These are phyloP conservation scores for Petromus typicus DNA, from an alignment of 2,113 vertebrate species.

Conservation along the genomic window DNA sequence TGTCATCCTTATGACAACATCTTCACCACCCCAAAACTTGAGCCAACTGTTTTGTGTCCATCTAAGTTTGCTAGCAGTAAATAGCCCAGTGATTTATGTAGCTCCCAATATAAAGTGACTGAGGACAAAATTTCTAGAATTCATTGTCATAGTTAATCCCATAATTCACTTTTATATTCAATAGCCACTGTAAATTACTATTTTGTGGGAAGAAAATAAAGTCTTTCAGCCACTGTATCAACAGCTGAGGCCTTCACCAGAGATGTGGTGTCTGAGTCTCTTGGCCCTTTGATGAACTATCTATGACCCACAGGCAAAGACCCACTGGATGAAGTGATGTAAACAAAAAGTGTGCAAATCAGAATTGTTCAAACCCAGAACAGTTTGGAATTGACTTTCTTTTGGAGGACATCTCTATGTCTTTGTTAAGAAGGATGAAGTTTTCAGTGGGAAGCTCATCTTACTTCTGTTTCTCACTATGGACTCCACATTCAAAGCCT, in stretches of 20 bases:
- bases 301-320: background rate
- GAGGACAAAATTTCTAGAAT: slow-evolving; percentile 1
- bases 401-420: background rate
- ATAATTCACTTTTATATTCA: background rate
- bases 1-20: background rate
- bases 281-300: background rate
- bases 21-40: slow-evolving; percentile 9
- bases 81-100: background rate
- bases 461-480: background rate
- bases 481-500: background rate
- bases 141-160: slow-evolving; percentile 13
- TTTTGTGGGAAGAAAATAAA: too few relatives aligned
- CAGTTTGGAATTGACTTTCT: background rate
- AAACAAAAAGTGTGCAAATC: slow-evolving; percentile 19
- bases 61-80: slow-evolving; percentile 8
- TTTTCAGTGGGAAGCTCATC: background rate
- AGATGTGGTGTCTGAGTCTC: background rate
- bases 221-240: background rate
- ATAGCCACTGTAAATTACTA: background rate
- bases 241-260: background rate
- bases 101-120: background rate
- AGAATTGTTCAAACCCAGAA: background rate
- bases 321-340: background rate
- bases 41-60: slow-evolving; percentile 13
- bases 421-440: background rate